Evolutionary conservation across 2,113 vertebrate genomes (phyloP), one percentile per base, ranked within the genome.

Genomic region (Salvator merianae): DNA sequence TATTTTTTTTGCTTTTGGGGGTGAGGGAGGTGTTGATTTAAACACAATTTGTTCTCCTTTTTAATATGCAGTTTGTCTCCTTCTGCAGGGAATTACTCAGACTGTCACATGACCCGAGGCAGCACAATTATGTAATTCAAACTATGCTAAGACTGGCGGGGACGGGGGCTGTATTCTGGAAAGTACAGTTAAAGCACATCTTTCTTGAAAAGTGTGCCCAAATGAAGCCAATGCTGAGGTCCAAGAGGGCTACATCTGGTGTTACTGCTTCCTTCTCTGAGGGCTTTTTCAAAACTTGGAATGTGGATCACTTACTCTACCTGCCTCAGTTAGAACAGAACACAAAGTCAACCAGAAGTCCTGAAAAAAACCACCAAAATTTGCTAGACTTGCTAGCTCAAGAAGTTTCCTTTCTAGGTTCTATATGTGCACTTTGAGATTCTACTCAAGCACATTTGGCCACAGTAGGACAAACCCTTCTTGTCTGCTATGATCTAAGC

Each of bases 21-120:
- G 22, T 13, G 24, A 70, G 34, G 34, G 34, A 36, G 5, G 18
- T 3, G 24, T 34, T 6, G 7, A 82, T 92, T 91, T 87, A 87
- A 87, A 73, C 20, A 69, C 76, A 87, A 69, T 91, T 93, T 92
- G 89, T 92, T 89, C 89, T 89, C 90, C 92, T 96, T 93, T 93
- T 92, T 93, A 93, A 91, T 83, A 87, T 83, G 88, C 90, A 88
- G 88, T 92, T 93, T 94, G 87, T 94, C 90, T 95, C 92, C 88
- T 95, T 93, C 93, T 95, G 91, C 93, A 92, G 92, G 93, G 90
- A 95, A 94, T 95, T 94, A 93, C 86, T 94, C 90, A 86, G 89
- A 83, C 83, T 34, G 77, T 93, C 94, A 95, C 91, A 86, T 90
- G 92, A 94, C 89, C 78, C 86, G 47, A 65, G 90, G 86, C 79